Percentiles rank a stretch among this genome's conserved stretches.
Evolutionary conservation across 2,113 vertebrate genomes (phyloP).

Genomic region (Falco punctatus): DNA sequence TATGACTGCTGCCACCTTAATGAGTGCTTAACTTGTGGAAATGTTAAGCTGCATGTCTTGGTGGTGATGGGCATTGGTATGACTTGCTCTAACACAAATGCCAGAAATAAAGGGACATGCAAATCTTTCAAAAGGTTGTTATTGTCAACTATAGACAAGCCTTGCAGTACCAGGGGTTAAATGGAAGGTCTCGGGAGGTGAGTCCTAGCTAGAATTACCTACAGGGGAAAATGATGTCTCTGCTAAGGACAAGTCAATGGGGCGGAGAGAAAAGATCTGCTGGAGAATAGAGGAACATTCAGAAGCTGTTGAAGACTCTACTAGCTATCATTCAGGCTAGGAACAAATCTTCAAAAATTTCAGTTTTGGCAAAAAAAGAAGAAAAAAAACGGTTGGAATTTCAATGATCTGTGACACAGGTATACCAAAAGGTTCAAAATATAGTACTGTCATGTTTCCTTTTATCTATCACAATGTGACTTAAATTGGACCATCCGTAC

Average conservation of each 20-base stretch:
- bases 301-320: background rate
- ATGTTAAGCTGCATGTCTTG: background rate
- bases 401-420: background rate
- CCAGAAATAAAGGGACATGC: background rate
- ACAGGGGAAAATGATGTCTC: background rate
- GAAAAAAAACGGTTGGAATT: background rate
- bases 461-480: background rate
- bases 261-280: background rate
- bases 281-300: background rate
- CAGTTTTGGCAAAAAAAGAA: background rate
- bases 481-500: background rate
- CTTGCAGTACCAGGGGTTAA: background rate
- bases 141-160: background rate
- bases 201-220: background rate
- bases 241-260: background rate
- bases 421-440: background rate
- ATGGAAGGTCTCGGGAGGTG: background rate
- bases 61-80: background rate
- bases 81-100: background rate
- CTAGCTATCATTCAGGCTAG: background rate
- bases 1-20: background rate
- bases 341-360: background rate
- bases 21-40: background rate
- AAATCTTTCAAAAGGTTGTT: background rate
- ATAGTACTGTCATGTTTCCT: background rate